Conservation (phyloP, 2,888 invertebrate genomes). For the Eupeodes latifasciatus region DNA sequence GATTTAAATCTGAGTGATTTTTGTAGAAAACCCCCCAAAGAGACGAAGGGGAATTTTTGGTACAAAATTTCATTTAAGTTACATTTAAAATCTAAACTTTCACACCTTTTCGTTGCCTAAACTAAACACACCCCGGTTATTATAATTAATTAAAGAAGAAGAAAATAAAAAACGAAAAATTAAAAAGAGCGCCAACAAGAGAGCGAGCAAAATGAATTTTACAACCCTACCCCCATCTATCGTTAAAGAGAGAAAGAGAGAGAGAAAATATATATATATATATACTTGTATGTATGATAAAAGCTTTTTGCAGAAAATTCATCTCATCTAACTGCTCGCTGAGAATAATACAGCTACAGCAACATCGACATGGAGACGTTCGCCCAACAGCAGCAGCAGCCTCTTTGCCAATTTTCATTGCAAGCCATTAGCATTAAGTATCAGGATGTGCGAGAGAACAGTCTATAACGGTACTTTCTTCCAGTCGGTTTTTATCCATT, state of each 20-base stretch:
- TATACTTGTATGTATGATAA: neutral
- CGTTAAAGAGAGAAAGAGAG: slow-evolving; percentile 32
- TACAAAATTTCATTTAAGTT: slow-evolving; percentile 22
- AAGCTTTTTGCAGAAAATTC: slow-evolving; percentile 52
- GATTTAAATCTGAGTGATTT: slow-evolving; percentile 22
- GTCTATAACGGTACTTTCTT: slow-evolving; percentile 53
- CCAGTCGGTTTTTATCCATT: slow-evolving; percentile 41
- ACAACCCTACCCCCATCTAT: neutral
- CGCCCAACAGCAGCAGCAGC: slow-evolving; percentile 29
- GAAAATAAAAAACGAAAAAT: neutral
- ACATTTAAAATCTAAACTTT: slow-evolving; percentile 24
- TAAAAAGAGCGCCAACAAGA: slow-evolving; percentile 8
- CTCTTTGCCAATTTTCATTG: slow-evolving; percentile 66
- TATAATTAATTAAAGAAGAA: slow-evolving; percentile 22
- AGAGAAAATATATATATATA: slow-evolving; percentile 38
- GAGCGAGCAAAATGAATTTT: slow-evolving; percentile 1
- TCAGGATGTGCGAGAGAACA: slow-evolving; percentile 69
- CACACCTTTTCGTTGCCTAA: slow-evolving; percentile 21
- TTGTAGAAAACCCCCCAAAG: neutral
- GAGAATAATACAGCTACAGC: slow-evolving; percentile 19
- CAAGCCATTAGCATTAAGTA: slow-evolving; percentile 61
- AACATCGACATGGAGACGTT: too few species aligned
- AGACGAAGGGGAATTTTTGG: neutral
- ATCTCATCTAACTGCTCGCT: slow-evolving; percentile 43
- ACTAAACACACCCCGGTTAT: slow-evolving; percentile 39